Conservation (phyloP, 2,113 vertebrate species). For the Electrona antarctica region DNA sequence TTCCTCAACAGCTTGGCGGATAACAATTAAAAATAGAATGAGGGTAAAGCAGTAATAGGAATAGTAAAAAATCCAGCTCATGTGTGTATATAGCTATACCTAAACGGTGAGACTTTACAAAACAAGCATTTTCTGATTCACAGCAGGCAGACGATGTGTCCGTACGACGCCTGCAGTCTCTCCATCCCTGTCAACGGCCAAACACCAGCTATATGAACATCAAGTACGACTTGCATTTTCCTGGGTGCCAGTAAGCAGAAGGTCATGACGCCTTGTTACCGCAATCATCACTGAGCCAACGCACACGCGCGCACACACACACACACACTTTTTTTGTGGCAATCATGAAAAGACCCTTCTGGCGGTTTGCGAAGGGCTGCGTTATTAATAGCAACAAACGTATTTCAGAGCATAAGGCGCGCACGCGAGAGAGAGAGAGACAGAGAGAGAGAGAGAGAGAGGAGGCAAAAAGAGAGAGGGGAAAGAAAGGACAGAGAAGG, state of each 20-base stretch:
- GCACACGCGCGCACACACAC: background rate
- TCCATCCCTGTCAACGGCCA: too few species aligned
- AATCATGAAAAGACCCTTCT: constrained; percentile 1
- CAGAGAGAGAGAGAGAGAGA: constrained; percentile 7
- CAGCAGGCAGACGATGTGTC: too few species aligned
- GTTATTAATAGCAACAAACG: constrained; percentile 21
- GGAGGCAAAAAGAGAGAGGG: background rate
- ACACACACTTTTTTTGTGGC: background rate
- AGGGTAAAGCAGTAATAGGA: too few species aligned
- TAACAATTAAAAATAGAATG: too few species aligned
- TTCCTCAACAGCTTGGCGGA: too few species aligned
- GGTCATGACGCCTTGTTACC: background rate
- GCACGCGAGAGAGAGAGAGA: background rate
- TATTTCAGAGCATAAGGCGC: background rate
- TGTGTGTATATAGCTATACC: too few species aligned
- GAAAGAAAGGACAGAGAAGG: background rate
- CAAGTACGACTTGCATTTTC: background rate
- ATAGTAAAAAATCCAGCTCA: too few species aligned
- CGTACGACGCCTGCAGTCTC: too few species aligned
- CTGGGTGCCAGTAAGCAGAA: constrained; percentile 1
- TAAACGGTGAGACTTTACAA: too few species aligned
- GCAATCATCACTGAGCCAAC: constrained; percentile 1
- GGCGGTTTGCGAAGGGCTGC: background rate
- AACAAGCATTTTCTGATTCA: too few species aligned
- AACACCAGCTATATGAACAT: background rate